Evolutionary conservation across 1,140 invertebrate genomes (phyloP).

Genomic region (Drosophila melanica): DNA sequence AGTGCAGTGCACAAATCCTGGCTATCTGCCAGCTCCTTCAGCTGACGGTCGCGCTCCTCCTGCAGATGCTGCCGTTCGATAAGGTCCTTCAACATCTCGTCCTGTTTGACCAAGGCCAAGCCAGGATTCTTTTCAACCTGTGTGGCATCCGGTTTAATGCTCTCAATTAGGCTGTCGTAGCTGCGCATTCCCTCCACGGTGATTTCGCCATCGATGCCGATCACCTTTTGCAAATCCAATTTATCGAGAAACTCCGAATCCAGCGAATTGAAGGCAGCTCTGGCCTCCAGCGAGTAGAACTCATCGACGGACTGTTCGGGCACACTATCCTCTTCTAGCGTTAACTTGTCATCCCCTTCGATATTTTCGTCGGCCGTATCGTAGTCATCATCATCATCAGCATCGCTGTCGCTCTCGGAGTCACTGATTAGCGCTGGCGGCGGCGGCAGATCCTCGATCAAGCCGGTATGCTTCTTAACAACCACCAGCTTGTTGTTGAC

Average conservation of each 20-base stretch:
- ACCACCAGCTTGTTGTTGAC: slow-evolving; percentile 68
- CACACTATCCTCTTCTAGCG: slow-evolving; percentile 1
- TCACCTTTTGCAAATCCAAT: slow-evolving; percentile 57
- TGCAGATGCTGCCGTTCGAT: slow-evolving; percentile 55
- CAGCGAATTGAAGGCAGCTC: slow-evolving; percentile 46
- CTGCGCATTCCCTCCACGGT: slow-evolving; percentile 63
- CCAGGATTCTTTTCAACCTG: slow-evolving; percentile 9
- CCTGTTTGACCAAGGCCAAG: slow-evolving; percentile 21
- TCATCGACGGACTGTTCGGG: slow-evolving; percentile 30
- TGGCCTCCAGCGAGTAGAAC: slow-evolving; percentile 58
- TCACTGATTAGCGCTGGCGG: slow-evolving; percentile 55
- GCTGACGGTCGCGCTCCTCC: slow-evolving; percentile 44
- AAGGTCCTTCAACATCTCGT: slow-evolving; percentile 60
- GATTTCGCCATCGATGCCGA: slow-evolving; percentile 43
- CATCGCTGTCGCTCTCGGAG: slow-evolving; percentile 15
- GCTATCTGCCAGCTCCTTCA: slow-evolving; percentile 8
- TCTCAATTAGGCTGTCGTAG: slow-evolving; percentile 59
- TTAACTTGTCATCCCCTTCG: neutral
- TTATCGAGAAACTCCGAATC: slow-evolving; percentile 71
- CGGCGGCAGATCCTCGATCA: slow-evolving; percentile 56
- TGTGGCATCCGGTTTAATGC: slow-evolving; percentile 30
- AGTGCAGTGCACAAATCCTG: slow-evolving; percentile 3
- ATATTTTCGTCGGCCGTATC: slow-evolving; percentile 55
- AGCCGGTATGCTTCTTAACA: slow-evolving; percentile 68
- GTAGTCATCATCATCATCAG: slow-evolving; percentile 47